Evolutionary conservation across 2,113 vertebrate genomes (phyloP).

Genomic region (Gavia stellata): DNA sequence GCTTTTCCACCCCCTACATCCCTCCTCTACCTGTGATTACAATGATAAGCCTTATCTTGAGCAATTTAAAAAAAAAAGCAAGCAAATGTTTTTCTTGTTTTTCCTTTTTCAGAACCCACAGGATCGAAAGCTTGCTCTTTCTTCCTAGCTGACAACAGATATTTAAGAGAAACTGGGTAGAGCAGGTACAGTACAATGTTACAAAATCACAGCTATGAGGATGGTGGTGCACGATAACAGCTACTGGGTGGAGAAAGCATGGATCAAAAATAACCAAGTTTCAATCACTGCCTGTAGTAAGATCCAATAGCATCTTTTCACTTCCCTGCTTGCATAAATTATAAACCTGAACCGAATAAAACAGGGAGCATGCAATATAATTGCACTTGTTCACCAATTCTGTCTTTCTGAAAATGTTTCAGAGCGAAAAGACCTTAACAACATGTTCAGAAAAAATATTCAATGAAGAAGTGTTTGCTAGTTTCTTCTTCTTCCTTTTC

Average conservation of each 20-base stretch:
- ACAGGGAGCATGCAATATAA: slow-evolving; percentile 36
- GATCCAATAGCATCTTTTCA: slow-evolving; percentile 72
- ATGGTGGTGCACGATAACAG: slow-evolving; percentile 74
- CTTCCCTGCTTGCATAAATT: slow-evolving; percentile 71
- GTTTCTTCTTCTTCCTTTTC: not conserved
- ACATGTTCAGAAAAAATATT: not conserved
- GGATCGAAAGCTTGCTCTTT: slow-evolving; percentile 60
- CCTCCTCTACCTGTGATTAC: slow-evolving; percentile 58
- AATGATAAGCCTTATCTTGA: not conserved
- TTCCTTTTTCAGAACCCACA: slow-evolving; percentile 53
- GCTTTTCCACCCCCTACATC: slow-evolving; percentile 36
- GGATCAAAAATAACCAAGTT: slow-evolving; percentile 72
- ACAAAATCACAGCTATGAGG: slow-evolving; percentile 70
- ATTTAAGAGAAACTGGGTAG: slow-evolving; percentile 75
- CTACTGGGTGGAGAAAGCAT: slow-evolving; percentile 71
- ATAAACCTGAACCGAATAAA: slow-evolving; percentile 72
- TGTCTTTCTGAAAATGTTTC: slow-evolving; percentile 7
- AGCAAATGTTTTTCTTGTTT: slow-evolving; percentile 59
- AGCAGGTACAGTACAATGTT: slow-evolving; percentile 73
- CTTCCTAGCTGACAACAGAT: slow-evolving; percentile 71
- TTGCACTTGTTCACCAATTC: slow-evolving; percentile 5
- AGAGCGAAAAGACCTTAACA: not conserved
- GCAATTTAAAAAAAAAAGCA: not conserved
- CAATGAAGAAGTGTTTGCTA: not conserved
- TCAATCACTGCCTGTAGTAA: slow-evolving; percentile 74